Evolutionary conservation across 1,140 invertebrate genomes (phyloP).

Genomic region (Drosophila teissieri): DNA sequence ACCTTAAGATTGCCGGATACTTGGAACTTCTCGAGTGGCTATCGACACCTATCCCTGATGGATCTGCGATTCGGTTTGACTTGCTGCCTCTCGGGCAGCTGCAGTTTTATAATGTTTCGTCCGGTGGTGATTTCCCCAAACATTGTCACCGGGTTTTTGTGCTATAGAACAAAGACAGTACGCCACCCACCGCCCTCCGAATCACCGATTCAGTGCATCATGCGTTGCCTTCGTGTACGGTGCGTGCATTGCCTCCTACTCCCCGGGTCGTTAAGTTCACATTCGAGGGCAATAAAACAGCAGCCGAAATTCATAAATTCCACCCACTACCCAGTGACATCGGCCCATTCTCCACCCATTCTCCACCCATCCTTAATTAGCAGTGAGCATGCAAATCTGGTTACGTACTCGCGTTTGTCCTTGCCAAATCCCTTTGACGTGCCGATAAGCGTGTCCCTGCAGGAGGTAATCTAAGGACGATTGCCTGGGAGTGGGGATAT

Average conservation of each 20-base stretch:
- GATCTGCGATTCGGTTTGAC: conserved; percentile 26
- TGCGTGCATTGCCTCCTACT: conserved; percentile 54
- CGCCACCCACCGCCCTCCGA: background rate
- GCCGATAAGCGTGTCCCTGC: conserved; percentile 45
- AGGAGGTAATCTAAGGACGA: conserved; percentile 11
- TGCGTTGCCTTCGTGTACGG: conserved; percentile 58
- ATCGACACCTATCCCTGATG: conserved; percentile 35
- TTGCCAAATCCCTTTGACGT: conserved; percentile 53
- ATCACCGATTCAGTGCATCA: conserved; percentile 57
- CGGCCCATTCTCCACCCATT: background rate
- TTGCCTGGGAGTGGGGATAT: no score
- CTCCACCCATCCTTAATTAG: conserved; percentile 20
- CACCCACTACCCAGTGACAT: conserved; percentile 22
- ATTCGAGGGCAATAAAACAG: conserved; percentile 38
- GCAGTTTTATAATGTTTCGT: conserved; percentile 47
- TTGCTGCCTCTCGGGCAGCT: conserved; percentile 22
- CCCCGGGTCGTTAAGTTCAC: conserved; percentile 30
- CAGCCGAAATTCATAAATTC: conserved; percentile 39
- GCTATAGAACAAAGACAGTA: conserved; percentile 61
- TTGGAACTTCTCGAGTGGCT: conserved; percentile 4
- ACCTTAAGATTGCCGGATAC: conserved; percentile 9
- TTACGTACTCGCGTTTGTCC: conserved; percentile 24
- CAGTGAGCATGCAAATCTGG: conserved; percentile 40
- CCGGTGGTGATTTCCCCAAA: conserved; percentile 21
- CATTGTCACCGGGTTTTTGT: conserved; percentile 41